A percentile compares a stretch with the other conserved stretches of the same genome.
Conservation (phyloP, 2,113 vertebrate genomes). For the Macquaria australasica region DNA sequence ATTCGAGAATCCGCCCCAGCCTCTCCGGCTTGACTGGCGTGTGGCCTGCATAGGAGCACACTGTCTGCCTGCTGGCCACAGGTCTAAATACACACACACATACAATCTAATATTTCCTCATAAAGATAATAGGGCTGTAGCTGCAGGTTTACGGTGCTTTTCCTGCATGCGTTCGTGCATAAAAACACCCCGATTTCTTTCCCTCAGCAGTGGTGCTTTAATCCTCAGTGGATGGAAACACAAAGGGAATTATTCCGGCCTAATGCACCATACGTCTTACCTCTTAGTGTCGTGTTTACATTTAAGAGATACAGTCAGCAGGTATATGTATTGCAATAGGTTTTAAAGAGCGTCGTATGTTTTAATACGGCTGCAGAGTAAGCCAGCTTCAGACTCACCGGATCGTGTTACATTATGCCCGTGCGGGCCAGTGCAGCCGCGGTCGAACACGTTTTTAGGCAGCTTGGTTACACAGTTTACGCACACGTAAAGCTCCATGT, state of each 20-base stretch:
- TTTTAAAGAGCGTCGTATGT: conserved; percentile 53
- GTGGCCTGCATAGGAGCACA: conserved; percentile 78
- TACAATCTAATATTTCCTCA: conserved; percentile 72
- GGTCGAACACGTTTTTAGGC: background rate
- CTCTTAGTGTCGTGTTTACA: conserved; percentile 61
- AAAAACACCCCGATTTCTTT: conserved; percentile 23
- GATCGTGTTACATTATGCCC: conserved; percentile 48
- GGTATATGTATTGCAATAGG: conserved; percentile 35
- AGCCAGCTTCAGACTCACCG: conserved; percentile 36
- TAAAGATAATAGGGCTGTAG: conserved; percentile 67
- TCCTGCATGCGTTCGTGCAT: background rate
- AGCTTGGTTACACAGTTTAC: conserved; percentile 41
- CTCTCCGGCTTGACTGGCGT: conserved; percentile 80
- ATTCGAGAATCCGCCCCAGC: conserved; percentile 75
- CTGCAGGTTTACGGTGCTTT: conserved; percentile 62
- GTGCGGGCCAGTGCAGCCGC: background rate
- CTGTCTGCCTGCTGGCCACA: conserved; percentile 62
- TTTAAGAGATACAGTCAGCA: conserved; percentile 48
- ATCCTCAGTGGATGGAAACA: conserved; percentile 62
- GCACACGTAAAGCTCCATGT: conserved; percentile 28
- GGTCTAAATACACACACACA: conserved; percentile 58
- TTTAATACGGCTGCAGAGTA: conserved; percentile 40
- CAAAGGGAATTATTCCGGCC: conserved; percentile 44
- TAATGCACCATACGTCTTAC: conserved; percentile 50
- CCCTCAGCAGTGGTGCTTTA: conserved; percentile 50